Evolutionary conservation across 2,113 vertebrate genomes (phyloP).

Genomic region (Riparia riparia): DNA sequence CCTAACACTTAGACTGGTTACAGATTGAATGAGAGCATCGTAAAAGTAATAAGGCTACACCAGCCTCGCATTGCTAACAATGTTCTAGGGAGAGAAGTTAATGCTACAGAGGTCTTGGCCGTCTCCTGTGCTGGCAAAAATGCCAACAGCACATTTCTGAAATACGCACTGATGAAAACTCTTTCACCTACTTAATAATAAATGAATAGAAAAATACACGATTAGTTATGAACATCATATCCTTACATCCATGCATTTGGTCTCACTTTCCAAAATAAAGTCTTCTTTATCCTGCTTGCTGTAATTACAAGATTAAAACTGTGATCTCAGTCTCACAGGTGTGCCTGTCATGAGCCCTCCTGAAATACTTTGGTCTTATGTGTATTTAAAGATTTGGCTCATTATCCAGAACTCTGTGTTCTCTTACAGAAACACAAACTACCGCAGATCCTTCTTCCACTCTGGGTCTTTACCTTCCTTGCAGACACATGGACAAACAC

Average conservation of each 20-base stretch:
- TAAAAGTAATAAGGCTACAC: background rate
- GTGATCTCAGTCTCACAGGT: slow-evolving; percentile 11
- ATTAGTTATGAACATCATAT: background rate
- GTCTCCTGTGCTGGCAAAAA: background rate
- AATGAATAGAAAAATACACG: background rate
- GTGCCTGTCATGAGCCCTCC: background rate
- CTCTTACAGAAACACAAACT: background rate
- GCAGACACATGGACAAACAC: background rate
- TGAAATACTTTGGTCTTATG: background rate
- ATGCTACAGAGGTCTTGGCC: background rate
- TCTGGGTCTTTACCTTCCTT: background rate
- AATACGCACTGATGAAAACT: background rate
- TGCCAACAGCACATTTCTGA: background rate
- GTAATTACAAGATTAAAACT: background rate
- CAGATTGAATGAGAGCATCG: background rate
- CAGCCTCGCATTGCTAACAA: background rate
- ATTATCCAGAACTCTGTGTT: background rate
- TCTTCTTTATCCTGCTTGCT: background rate
- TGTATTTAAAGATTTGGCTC: background rate
- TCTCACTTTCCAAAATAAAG: background rate
- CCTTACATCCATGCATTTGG: background rate
- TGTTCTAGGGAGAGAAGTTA: background rate
- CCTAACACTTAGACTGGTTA: background rate
- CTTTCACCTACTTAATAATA: background rate
- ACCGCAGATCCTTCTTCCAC: background rate